Evolutionary conservation across 2,888 invertebrate genomes (phyloP).

Genomic region (Nomada hirtipes): DNA sequence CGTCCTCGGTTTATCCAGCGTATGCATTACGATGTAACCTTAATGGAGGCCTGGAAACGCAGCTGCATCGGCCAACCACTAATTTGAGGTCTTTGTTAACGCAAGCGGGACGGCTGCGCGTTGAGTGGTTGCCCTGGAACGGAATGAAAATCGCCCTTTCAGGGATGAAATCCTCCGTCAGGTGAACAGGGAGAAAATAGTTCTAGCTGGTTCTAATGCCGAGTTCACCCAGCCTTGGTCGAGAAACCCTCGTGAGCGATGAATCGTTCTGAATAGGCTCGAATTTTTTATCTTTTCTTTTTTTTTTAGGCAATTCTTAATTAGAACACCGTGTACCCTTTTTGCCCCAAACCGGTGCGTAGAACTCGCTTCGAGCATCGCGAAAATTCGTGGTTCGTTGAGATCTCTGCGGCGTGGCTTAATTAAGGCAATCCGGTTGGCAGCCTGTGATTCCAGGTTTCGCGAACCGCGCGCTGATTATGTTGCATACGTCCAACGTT

Average conservation of each 20-base stretch:
- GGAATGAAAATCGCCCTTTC: conserved; percentile 57
- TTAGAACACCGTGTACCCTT: conserved; percentile 12
- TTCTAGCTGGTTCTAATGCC: conserved; percentile 18
- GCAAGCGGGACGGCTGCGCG: conserved; percentile 57
- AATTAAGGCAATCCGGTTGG: conserved; percentile 33
- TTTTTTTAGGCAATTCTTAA: conserved; percentile 34
- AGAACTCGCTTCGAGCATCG: not conserved
- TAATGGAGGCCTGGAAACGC: conserved; percentile 59
- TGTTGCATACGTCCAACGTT: not conserved
- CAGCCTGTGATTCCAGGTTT: not conserved
- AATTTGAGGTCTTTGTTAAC: conserved; percentile 76
- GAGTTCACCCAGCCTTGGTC: not conserved
- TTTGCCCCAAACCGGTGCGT: not conserved
- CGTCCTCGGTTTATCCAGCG: conserved; percentile 31
- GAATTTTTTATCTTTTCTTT: not conserved
- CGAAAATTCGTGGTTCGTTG: conserved; percentile 22
- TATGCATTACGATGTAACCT: conserved; percentile 45
- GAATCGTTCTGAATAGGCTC: conserved; percentile 18
- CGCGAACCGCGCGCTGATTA: not conserved
- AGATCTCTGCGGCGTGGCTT: conserved; percentile 14
- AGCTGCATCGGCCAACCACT: conserved; percentile 61
- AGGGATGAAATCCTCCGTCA: conserved; percentile 12
- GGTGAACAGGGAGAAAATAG: not conserved
- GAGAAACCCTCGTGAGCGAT: conserved; percentile 17
- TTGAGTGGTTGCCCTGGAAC: conserved; percentile 60